Conservation (phyloP, 2,797 vertebrate genomes). For the Erpetoichthys calabaricus region DNA sequence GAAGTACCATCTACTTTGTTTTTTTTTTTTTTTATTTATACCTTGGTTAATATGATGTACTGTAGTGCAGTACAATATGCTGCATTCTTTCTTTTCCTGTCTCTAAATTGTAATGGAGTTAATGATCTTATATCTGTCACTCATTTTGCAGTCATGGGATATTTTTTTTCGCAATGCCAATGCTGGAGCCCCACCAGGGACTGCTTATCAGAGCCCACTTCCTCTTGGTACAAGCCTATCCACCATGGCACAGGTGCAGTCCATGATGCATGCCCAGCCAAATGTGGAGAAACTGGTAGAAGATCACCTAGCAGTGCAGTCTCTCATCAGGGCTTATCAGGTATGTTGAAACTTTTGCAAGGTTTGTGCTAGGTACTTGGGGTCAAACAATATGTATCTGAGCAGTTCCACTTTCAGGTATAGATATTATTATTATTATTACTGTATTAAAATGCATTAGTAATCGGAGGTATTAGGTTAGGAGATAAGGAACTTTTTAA, state of each 20-base stretch:
- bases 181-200: slow-evolving; percentile 78
- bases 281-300: slow-evolving; percentile 93
- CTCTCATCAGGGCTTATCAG: slow-evolving; percentile 95
- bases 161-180: slow-evolving; percentile 95
- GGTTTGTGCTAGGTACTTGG: too few relatives aligned
- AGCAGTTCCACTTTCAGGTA: too few relatives aligned
- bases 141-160: slow-evolving; percentile 73
- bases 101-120: neutral
- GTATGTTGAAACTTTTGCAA: slow-evolving; percentile 34
- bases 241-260: slow-evolving; percentile 55
- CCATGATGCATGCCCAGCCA: slow-evolving; percentile 68
- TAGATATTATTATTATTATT: too few relatives aligned
- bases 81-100: neutral
- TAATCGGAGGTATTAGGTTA: too few relatives aligned
- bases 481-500: too few relatives aligned
- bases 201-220: slow-evolving; percentile 86
- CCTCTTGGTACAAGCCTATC: slow-evolving; percentile 55
- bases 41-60: too few relatives aligned
- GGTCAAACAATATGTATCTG: too few relatives aligned
- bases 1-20: too few relatives aligned
- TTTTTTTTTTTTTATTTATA: too few relatives aligned
- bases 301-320: slow-evolving; percentile 92
- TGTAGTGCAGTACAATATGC: neutral
- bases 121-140: neutral
- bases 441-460: too few relatives aligned